phyloP scores from a whole-genome alignment of 2,797 vertebrate species.

The Erethizon dorsatum region DNA sequence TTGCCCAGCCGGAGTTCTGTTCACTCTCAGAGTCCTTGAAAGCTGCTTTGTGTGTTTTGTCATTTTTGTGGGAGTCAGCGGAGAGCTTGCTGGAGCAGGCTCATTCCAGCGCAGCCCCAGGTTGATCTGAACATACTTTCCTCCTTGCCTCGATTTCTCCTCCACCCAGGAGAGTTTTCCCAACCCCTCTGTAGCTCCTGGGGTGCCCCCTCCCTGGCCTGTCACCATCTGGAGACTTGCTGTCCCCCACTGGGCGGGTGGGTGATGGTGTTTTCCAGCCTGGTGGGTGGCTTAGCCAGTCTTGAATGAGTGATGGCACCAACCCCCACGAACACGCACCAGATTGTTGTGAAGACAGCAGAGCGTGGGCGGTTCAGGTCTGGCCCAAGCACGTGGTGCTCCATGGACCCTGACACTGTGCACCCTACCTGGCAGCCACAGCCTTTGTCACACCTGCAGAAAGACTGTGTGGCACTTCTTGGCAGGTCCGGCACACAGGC shows the following conservation, averaged over 20 bases:
- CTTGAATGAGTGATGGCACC: not conserved
- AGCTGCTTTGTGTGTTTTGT: not conserved
- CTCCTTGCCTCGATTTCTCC: not conserved
- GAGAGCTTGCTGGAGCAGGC: not conserved
- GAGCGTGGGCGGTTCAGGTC: not conserved
- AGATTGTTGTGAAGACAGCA: not conserved
- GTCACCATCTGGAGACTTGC: not conserved
- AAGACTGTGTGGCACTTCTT: not conserved
- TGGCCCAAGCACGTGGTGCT: accelerated
- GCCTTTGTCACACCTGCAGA: not conserved
- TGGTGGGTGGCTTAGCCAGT: accelerated
- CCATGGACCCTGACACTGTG: accelerated
- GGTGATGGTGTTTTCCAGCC: accelerated
- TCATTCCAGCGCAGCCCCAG: too few relatives aligned
- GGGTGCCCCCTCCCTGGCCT: not conserved
- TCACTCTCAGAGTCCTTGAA: not conserved
- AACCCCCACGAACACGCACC: accelerated
- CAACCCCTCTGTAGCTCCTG: accelerated
- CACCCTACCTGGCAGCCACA: not conserved
- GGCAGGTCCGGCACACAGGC: accelerated
- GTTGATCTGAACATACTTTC: not conserved
- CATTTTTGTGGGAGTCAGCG: not conserved
- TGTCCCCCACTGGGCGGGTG: not conserved
- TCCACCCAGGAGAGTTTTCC: not conserved
- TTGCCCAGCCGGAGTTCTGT: not conserved